These are phyloP conservation scores for Augochlora pura DNA, from an alignment of 1,140 invertebrate genomes.

Conservation along the genomic window DNA sequence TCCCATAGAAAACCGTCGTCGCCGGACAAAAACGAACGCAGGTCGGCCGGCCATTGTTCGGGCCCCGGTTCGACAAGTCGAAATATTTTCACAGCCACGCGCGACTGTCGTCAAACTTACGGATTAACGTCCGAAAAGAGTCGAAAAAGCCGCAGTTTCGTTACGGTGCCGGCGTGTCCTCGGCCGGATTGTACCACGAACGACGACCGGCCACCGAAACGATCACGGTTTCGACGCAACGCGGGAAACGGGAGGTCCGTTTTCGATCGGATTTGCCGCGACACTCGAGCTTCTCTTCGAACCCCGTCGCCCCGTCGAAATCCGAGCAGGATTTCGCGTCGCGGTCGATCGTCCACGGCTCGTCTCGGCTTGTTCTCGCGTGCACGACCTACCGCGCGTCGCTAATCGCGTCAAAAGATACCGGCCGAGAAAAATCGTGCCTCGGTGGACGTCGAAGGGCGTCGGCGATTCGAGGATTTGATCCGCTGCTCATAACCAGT, in stretches of 20 bases:
- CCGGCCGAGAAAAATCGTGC: not conserved
- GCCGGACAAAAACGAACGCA: slow-evolving; percentile 43
- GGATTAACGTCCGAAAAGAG: slow-evolving; percentile 49
- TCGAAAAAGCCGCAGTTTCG: too few species aligned
- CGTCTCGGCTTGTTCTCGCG: slow-evolving; percentile 6
- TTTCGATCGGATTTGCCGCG: slow-evolving; percentile 50
- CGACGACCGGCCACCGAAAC: too few species aligned
- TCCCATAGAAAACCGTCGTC: slow-evolving; percentile 37
- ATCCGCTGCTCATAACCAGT: too few species aligned
- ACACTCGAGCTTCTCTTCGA: slow-evolving; percentile 37
- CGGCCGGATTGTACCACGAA: too few species aligned
- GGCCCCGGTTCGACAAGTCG: slow-evolving; percentile 49
- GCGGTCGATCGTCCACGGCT: not conserved
- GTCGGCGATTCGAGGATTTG: too few species aligned
- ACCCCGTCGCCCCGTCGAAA: slow-evolving; percentile 57
- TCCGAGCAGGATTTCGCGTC: slow-evolving; percentile 52
- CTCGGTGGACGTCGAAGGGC: too few species aligned
- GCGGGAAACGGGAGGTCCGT: slow-evolving; percentile 16
- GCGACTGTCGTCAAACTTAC: slow-evolving; percentile 60
- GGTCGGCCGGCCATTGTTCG: slow-evolving; percentile 49
- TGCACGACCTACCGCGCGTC: slow-evolving; percentile 36
- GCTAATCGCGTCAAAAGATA: slow-evolving; percentile 21
- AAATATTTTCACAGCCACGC: slow-evolving; percentile 72
- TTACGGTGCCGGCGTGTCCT: too few species aligned
- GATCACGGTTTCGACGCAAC: too few species aligned